Conservation (phyloP, 1,140 invertebrate genomes). For the Drosophila gunungcola region DNA sequence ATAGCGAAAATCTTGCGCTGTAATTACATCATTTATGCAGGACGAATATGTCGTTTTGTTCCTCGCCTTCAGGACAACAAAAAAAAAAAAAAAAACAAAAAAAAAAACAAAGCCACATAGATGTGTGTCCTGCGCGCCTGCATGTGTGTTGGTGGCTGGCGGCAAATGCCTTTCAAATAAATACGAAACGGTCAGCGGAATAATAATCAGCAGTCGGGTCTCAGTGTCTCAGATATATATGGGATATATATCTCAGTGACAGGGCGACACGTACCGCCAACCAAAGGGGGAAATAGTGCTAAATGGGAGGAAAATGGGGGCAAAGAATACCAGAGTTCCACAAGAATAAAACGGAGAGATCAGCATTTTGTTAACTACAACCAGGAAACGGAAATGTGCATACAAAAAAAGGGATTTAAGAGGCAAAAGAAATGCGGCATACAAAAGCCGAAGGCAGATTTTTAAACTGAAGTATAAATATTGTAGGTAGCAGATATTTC, state of each 20-base stretch:
- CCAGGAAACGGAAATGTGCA: slow-evolving; percentile 56
- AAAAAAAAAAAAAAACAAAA: slow-evolving; percentile 6
- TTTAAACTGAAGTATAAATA: too few species aligned
- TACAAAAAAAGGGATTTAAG: background rate
- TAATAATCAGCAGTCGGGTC: slow-evolving; percentile 70
- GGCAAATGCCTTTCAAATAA: slow-evolving; percentile 82
- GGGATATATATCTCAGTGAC: slow-evolving; percentile 44
- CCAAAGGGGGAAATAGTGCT: slow-evolving; percentile 5
- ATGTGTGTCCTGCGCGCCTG: slow-evolving; percentile 32
- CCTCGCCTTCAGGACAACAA: slow-evolving; percentile 28
- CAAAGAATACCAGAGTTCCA: background rate
- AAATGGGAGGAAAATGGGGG: slow-evolving; percentile 1
- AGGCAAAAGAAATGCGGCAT: background rate
- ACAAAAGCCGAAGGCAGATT: too few species aligned
- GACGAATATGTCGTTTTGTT: slow-evolving; percentile 83
- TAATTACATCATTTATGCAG: slow-evolving; percentile 84
- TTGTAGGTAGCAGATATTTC: too few species aligned
- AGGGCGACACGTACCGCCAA: slow-evolving; percentile 71
- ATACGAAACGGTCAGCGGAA: slow-evolving; percentile 82
- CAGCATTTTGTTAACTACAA: slow-evolving; percentile 61
- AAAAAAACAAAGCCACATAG: background rate
- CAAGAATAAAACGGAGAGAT: slow-evolving; percentile 39
- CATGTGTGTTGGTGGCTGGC: slow-evolving; percentile 37
- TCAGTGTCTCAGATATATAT: slow-evolving; percentile 41
- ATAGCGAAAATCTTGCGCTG: slow-evolving; percentile 83